Conservation (phyloP, 2,888 invertebrate species). For the Drosophila demipolita region DNA sequence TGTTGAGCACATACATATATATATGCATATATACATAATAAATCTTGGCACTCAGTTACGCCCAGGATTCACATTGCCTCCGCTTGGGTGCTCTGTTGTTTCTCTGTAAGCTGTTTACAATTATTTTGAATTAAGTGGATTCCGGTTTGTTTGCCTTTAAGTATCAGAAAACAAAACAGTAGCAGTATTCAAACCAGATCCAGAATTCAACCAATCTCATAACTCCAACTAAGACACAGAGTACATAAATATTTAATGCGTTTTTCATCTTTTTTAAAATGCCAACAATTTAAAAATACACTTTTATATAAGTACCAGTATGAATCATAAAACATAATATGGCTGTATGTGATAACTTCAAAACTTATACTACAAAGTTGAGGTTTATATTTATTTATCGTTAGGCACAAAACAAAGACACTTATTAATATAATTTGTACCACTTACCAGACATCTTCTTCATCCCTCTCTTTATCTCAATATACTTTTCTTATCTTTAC, state of each 20-base stretch:
- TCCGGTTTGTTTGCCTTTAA: conserved; percentile 35
- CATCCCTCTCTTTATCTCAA: not conserved
- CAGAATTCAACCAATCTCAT: conserved; percentile 16
- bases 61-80: conserved; percentile 58
- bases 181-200: not conserved
- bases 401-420: not conserved
- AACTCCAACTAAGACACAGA: not conserved
- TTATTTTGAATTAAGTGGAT: conserved; percentile 68
- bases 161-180: not conserved
- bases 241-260: conserved; percentile 48
- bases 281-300: conserved; percentile 1
- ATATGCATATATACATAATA: conserved; percentile 30
- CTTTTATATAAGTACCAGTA: not conserved
- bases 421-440: not conserved
- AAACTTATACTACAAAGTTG: no score
- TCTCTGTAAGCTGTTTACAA: conserved; percentile 64
- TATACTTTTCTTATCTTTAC: not conserved
- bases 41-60: conserved; percentile 68
- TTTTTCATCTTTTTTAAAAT: conserved; percentile 19
- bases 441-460: not conserved
- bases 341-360: not conserved
- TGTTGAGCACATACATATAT: conserved; percentile 23
- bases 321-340: not conserved
- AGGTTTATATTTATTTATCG: not conserved
- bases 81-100: conserved; percentile 41